These are phyloP conservation scores for Paradisaea rubra DNA, from an alignment of 2,113 vertebrate genomes.

Conservation along the genomic window DNA sequence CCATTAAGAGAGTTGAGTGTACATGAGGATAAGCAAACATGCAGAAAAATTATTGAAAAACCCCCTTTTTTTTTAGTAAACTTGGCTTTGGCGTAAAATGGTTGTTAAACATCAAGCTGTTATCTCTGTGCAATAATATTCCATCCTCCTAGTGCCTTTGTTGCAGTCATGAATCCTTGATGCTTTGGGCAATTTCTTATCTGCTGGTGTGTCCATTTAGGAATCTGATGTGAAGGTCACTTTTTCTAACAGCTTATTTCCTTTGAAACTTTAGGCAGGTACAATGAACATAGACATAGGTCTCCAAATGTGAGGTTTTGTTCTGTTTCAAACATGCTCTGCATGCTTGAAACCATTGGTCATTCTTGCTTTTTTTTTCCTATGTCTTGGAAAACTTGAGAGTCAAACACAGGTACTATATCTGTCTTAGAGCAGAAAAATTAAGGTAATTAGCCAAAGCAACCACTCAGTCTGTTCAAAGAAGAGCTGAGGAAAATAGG, in stretches of 20 bases:
- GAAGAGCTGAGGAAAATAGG: neutral
- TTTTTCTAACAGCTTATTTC: neutral
- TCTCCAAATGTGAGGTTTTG: neutral
- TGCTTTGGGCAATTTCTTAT: neutral
- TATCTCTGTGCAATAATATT: neutral
- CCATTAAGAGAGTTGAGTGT: neutral
- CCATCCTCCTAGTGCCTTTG: neutral
- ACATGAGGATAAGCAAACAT: fast-evolving
- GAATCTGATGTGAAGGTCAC: neutral
- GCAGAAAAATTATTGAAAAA: neutral
- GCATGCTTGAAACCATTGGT: neutral
- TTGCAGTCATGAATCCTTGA: neutral
- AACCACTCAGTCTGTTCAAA: neutral
- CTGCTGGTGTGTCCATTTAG: neutral
- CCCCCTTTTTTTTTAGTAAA: neutral
- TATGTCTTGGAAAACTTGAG: neutral
- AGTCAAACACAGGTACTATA: neutral
- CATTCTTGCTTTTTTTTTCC: neutral
- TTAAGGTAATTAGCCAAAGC: neutral
- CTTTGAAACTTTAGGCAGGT: neutral
- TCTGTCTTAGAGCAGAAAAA: neutral
- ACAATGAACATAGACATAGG: neutral
- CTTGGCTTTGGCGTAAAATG: neutral
- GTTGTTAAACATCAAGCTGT: neutral
- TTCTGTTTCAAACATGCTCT: neutral